phyloP scores from a whole-genome alignment of 2,888 invertebrate species.

The Scaptomyza tumidula region DNA sequence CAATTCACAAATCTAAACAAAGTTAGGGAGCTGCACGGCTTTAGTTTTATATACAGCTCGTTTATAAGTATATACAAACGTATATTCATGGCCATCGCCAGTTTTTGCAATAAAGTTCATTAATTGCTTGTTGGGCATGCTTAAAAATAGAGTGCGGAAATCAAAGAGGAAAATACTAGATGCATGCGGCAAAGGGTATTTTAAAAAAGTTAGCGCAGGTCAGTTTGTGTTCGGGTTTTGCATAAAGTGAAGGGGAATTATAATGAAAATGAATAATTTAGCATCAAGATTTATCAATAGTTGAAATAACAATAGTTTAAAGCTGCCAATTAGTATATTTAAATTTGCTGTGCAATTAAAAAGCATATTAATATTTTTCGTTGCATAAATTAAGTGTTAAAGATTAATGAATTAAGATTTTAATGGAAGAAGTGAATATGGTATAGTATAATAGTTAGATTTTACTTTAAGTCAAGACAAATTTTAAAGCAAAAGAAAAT shows the following conservation, averaged over 20 bases:
- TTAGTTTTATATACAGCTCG: background rate
- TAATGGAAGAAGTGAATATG: background rate
- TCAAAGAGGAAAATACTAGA: background rate
- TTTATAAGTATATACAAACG: background rate
- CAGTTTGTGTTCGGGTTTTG: background rate
- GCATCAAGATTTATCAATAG: background rate
- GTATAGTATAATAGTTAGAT: background rate
- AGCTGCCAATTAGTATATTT: background rate
- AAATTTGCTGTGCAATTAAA: background rate
- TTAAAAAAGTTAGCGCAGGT: conserved; percentile 1
- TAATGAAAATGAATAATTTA: conserved; percentile 3
- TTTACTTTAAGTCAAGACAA: background rate
- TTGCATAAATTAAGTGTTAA: no score
- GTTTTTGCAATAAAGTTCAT: conserved; percentile 21
- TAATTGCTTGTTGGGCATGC: conserved; percentile 12
- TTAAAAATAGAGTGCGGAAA: conserved; percentile 6
- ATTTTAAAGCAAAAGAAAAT: background rate
- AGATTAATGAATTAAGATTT: no score
- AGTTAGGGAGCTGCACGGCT: background rate
- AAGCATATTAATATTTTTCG: background rate
- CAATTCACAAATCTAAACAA: conserved; percentile 5
- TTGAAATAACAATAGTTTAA: background rate
- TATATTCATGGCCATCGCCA: conserved; percentile 5
- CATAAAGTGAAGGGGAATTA: conserved; percentile 20
- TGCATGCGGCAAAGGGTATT: background rate